A percentile compares a stretch with the other conserved stretches of the same genome.
These are phyloP conservation scores for Gephyroberyx darwinii DNA, from an alignment of 2,797 vertebrate species.

Conservation along the genomic window DNA sequence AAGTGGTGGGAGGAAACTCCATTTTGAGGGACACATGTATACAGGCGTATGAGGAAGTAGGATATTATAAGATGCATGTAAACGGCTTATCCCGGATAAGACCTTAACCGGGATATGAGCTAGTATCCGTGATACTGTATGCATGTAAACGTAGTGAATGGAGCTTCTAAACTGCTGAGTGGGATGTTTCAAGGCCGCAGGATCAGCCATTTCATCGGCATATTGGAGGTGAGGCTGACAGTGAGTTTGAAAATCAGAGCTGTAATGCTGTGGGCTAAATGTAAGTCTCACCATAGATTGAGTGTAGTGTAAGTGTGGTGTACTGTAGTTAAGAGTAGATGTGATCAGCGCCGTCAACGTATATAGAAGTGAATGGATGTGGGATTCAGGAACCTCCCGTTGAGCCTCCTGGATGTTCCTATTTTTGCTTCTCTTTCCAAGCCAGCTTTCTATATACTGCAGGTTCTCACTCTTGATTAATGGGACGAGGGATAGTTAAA, in stretches of 20 bases:
- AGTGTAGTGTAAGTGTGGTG: neutral
- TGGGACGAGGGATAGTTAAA: neutral
- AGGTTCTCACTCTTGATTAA: conserved; percentile 29
- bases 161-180: conserved; percentile 27
- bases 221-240: conserved; percentile 33
- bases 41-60: too few relatives aligned
- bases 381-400: conserved; percentile 4
- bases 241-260: conserved; percentile 32
- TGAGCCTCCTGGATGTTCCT: conserved; percentile 3
- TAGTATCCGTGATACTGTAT: too few relatives aligned
- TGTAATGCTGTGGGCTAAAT: conserved; percentile 12
- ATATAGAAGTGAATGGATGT: neutral
- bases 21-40: too few relatives aligned
- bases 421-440: neutral
- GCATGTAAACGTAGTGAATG: neutral
- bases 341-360: conserved; percentile 4
- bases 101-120: too few relatives aligned
- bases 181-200: conserved; percentile 40
- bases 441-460: neutral
- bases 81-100: too few relatives aligned
- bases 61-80: too few relatives aligned
- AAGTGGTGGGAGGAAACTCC: too few relatives aligned
- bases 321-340: neutral
- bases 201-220: conserved; percentile 36
- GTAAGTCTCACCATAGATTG: neutral